Base-by-base conservation (phyloP, 2,888 invertebrate species). In the Romanomermis culicivorax region DNA sequence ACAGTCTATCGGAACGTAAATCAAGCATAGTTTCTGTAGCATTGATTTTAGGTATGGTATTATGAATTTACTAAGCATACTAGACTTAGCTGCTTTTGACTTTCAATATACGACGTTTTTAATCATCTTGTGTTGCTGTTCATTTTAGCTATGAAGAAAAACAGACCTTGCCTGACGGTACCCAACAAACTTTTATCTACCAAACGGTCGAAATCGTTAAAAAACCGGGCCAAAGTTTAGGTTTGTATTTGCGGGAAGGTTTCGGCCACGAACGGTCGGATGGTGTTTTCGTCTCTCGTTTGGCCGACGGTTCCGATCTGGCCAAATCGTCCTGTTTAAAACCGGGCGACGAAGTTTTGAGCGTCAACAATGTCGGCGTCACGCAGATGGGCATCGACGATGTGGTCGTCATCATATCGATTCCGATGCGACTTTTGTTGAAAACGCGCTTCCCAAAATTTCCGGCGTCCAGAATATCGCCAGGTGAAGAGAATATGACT, bases 341-440 rank as follows among this genome's bases (percentile, higher is more conserved):
- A 77, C 91, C 95, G 52, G 93, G 93, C 49, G 95, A 97, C 73
- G 95, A 97, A 76, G 93, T 97, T 68, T 75, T 97, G 64, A 89
- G 91, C 42, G 93, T 97, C 56, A 97, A 97, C 74, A 77, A 91
- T 68, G 95, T 97, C 61, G 91, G 93, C 71, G 95, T 97, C 62
- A 83, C 88, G 60, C 81, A 85, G 66, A 95, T 95, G 91, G 87
- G 88, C 62, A 76, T 97, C 65, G 95, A 97, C 72, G 97, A 97
- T 72, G 97, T 97, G 60, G 97, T 97, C 62, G 88, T 95, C 67
- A 87, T 95, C 66, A 93, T 97, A 88, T 91, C 91, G 67, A 97
- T 97, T 74, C 95, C 97, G 3, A 79, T 91, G 67, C 79, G 95
- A 63, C 77, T 97, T 67, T 81, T 95, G 60, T 78, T 97, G 60